Base-by-base conservation (phyloP, 1,140 invertebrate genomes). In the Idris sp. region DNA sequence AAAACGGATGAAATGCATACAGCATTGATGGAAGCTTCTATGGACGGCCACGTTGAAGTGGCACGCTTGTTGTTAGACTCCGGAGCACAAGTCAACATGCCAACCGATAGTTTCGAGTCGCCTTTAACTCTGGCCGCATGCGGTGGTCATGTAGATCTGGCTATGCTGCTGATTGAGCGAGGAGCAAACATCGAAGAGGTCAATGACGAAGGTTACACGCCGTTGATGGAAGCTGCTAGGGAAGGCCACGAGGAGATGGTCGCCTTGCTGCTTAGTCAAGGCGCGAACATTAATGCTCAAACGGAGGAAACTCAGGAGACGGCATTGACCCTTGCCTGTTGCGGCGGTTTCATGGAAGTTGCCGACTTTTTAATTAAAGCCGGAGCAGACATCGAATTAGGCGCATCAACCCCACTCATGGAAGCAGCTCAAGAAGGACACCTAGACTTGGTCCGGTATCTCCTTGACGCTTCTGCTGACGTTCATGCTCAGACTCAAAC, bases 1-100 rank as follows among this genome's bases (percentile, higher is more conserved):
- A 98, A 98, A 89, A 98, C 97, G 0, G 97, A 99, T 87, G 98
- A 99, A 89, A 98, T 99, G 97, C 98, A 99, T 87, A 99, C 98
- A 1, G 98, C 98, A 15, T 88, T 99, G 1, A 99, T 99, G 97
- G 98, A 99, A 88, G 98, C 98, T 14, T 98, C 97, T 19, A 99
- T 99, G 98, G 98, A 99, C 89, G 98, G 98, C 1, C 98, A 99
- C 86, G 93, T 99, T 0, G 97, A 99, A 87, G 97, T 99, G 15
- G 97, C 97, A 1, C 87, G 96, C 22, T 89, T 98, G 44, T 88
- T 99, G 19, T 87, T 99, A 8, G 96, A 98, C 88, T 97, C 96
- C n/a, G 97, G 97, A 53, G 98, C 98, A 28, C 97, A 99, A 90
- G 95, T 97, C 5, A 99, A 99, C 88, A 98, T 99, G 97, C 97